Evolutionary conservation across 1,140 invertebrate species (phyloP).

Genomic region (Tetragnatha versicolor): DNA sequence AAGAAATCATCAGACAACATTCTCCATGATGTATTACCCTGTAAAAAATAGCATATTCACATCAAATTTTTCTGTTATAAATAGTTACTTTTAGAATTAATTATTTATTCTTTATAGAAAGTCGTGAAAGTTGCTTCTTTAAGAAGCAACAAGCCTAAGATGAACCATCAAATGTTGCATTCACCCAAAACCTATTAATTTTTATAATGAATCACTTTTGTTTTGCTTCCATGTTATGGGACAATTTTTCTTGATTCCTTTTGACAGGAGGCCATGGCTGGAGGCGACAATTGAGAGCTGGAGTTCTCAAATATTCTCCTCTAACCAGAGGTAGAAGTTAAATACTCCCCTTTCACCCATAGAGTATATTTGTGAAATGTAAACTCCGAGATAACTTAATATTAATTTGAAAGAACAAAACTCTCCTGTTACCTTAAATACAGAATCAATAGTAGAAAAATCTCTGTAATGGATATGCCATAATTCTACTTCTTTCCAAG

Average conservation of each 20-base stretch:
- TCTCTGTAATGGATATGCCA: conserved; percentile 41
- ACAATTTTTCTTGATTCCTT: background rate
- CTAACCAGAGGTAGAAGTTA: background rate
- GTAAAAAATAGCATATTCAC: background rate
- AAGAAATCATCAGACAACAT: conserved; percentile 37
- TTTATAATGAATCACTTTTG: background rate
- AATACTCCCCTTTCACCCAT: background rate
- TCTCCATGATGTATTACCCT: conserved; percentile 20
- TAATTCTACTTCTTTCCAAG: conserved; percentile 38
- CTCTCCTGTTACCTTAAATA: conserved; percentile 45
- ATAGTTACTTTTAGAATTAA: background rate
- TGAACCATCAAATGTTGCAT: too few species aligned
- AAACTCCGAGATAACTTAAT: background rate
- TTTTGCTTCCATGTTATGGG: too few species aligned
- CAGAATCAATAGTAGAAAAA: background rate
- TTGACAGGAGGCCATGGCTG: background rate
- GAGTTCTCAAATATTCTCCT: background rate
- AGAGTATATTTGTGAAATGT: background rate
- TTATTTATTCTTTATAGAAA: background rate
- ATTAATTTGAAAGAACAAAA: background rate
- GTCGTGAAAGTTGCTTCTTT: background rate
- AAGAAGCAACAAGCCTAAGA: background rate
- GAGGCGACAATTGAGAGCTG: background rate
- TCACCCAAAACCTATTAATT: background rate
- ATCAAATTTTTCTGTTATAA: background rate